Percentiles rank a stretch among this genome's conserved stretches.
phyloP scores from a whole-genome alignment of 2,888 invertebrate genomes.

The Mactromeris polynyma region DNA sequence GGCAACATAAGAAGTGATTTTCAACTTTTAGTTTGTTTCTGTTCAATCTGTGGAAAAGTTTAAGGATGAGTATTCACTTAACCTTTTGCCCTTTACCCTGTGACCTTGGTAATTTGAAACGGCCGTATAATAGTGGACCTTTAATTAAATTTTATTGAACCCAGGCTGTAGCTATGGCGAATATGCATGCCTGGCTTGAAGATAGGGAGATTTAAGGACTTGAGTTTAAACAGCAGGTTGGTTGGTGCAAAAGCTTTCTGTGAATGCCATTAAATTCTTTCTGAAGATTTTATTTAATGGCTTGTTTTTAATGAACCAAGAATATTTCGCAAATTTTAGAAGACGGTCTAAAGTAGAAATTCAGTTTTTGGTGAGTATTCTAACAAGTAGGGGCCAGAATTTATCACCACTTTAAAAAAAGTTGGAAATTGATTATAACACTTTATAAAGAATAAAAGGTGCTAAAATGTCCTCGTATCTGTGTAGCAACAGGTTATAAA shows the following conservation, averaged over 20 bases:
- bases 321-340: neutral
- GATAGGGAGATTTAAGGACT: neutral
- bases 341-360: neutral
- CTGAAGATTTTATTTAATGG: constrained; percentile 9
- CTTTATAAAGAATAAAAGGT: neutral
- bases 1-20: neutral
- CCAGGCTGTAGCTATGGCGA: constrained; percentile 16
- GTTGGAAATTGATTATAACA: constrained; percentile 19
- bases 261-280: neutral
- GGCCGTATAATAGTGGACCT: constrained; percentile 4
- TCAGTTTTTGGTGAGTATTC: neutral
- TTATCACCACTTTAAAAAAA: neutral
- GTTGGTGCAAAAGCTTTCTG: constrained; percentile 4
- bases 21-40: neutral
- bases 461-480: neutral
- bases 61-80: constrained; percentile 16
- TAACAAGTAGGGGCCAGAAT: neutral
- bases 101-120: constrained; percentile 29
- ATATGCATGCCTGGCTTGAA: neutral
- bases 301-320: constrained; percentile 2
- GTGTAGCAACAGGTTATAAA: neutral
- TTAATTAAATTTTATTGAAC: constrained; percentile 32
- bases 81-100: constrained; percentile 32
- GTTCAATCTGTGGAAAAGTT: neutral
- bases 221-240: neutral